Evolutionary conservation across 2,797 vertebrate genomes (phyloP), one percentile per base, ranked within the genome.

Genomic region (Fringilla coelebs): DNA sequence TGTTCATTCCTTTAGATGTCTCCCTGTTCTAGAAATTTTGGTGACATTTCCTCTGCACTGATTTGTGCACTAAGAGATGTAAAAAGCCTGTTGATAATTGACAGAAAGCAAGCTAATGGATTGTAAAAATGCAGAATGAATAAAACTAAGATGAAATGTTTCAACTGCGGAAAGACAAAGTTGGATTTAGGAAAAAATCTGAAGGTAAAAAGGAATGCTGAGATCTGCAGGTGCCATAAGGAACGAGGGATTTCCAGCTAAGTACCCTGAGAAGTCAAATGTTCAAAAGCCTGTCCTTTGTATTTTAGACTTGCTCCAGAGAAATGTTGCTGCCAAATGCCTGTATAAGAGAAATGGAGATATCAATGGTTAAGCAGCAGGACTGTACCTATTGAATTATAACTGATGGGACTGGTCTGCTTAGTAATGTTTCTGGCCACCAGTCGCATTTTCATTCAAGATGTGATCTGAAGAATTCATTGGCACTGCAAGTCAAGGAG

Each of bases 21-120:
- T 62, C 24, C 11, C 15, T 71, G 43, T 57, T 63, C 70, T 43
- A 65, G 52, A 73, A 66, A 70, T 74, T 60, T 88, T 65, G 19
- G n/a, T 77, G 46, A 73, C 46, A 43, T 75, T 92, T 85, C 48
- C 36, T 73, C 55, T 79, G 60, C 48, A 32, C 40, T 34, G 40
- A 48, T 71, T 89, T 54, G 4, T 34, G 61, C 66, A 10, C 9
- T 66, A 26, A 70, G 19, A 65, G 54, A 32, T 73, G 13, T 45
- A 91, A 83, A 85, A 92, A 86, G 25, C n/a, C 45, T 52, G 34
- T 70, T 87, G 88, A 70, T 91, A 84, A 93, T 73, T 86, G 89
- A 65, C 72, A 76, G 63, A 81, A 89, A 78, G 67, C 38, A 91
- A 94, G 57, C 25, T 84, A 85, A 95, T 52, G 61, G 48, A 29